phyloP scores from a whole-genome alignment of 1,140 invertebrate species.

The Musca domestica region DNA sequence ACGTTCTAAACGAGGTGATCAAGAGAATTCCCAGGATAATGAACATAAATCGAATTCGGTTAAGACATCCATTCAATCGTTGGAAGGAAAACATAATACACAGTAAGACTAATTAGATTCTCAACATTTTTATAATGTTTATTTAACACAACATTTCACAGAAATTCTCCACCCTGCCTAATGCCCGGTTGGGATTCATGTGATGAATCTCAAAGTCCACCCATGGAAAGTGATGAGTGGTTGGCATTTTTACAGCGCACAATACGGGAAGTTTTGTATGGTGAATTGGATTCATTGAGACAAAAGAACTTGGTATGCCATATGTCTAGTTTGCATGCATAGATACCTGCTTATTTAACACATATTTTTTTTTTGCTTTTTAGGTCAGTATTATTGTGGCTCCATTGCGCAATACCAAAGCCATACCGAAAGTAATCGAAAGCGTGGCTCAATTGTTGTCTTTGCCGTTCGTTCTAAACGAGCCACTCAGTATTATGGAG shows the following conservation, averaged over 20 bases:
- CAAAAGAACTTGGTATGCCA: slow-evolving; percentile 66
- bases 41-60: too few species aligned
- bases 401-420: slow-evolving; percentile 65
- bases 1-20: too few species aligned
- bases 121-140: too few species aligned
- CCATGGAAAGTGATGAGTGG: slow-evolving; percentile 83
- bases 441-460: slow-evolving; percentile 70
- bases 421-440: slow-evolving; percentile 63
- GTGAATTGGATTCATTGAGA: slow-evolving; percentile 68
- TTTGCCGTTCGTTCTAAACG: slow-evolving; percentile 67
- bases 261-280: slow-evolving; percentile 69
- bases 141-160: slow-evolving; percentile 12
- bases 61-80: neutral
- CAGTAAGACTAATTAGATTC: neutral
- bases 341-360: neutral
- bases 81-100: neutral
- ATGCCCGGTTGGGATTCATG: slow-evolving; percentile 52
- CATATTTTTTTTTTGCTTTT: slow-evolving; percentile 15
- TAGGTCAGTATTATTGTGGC: slow-evolving; percentile 67
- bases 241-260: slow-evolving; percentile 69
- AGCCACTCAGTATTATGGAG: slow-evolving; percentile 60
- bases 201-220: slow-evolving; percentile 56
- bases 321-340: neutral
- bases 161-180: slow-evolving; percentile 49
- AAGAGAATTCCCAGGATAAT: too few species aligned